Base-by-base conservation (phyloP, 2,888 invertebrate species). In the Brenthis hecate region DNA sequence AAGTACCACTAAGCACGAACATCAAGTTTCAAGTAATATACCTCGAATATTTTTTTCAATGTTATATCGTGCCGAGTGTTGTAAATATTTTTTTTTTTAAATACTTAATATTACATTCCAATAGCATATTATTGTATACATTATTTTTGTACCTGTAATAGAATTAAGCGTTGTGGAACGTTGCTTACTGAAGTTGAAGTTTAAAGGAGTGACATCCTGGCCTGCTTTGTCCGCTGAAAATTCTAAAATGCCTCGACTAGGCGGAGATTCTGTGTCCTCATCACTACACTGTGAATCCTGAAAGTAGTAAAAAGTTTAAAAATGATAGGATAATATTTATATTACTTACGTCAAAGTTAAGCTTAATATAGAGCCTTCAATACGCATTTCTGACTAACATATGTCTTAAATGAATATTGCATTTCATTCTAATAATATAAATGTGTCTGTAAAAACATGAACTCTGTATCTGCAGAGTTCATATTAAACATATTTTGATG, bases 151-250 rank as follows among this genome's bases (percentile, higher is more conserved):
- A 96, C 96, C 96, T 83, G 96, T 95, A 77, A 96, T 96, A 23
- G 96, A 96, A 85, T 96, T 96, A 72, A 96, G 92, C 0, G 96
- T 95, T 14, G 96, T 95, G 72, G 95, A 95, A 75, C 95, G 89
- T 76, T 95, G 94, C 80, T 95, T 95, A 76, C 94, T 95, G 81
- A 96, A 97, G 81, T 96, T 95, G 77, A 96, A 94, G 86, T 97
- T 97, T 74, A 97, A 94, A 0, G 97, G 97, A 1, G 97, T 97
- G 66, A 97, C 96, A 82, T 98, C 97, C 80, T 95, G 96, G 0
- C 97, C 97, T 0, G 97, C 97, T 83, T 97, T 97, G 74, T 96
- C 96, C 0, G 98, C 96, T 32, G 96, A 95, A 87, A 98, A 97
- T 86, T 98, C 97, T 65, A 98, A 87, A 77, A 96, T 96, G 56